Conservation (phyloP, 2,888 invertebrate genomes). For the Lasius platythorax region DNA sequence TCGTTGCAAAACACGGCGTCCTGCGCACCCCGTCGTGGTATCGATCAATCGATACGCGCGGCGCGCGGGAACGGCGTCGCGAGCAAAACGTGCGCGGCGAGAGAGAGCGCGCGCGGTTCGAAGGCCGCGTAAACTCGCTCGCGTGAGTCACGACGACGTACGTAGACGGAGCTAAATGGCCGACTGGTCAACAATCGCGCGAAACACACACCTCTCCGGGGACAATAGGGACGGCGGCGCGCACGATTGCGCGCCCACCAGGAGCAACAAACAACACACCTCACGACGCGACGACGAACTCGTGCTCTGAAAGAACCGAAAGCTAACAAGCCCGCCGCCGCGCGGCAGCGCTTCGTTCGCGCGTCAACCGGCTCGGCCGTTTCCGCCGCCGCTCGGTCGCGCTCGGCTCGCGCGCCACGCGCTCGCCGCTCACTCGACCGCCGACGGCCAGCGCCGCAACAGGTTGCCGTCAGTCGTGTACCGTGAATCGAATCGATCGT, state of each 20-base stretch:
- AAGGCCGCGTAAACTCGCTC: conserved; percentile 33
- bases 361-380: conserved; percentile 59
- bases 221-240: conserved; percentile 51
- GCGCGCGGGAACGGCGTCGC: conserved; percentile 7
- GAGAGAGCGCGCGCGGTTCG: conserved; percentile 13
- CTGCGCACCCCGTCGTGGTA: conserved; percentile 20
- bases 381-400: conserved; percentile 55
- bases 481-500: conserved; percentile 11
- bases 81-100: conserved; percentile 16
- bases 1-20: not conserved
- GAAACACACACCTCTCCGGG: conserved; percentile 43
- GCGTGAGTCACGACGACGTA: conserved; percentile 41
- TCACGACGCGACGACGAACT: conserved; percentile 50
- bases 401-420: conserved; percentile 58
- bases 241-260: conserved; percentile 49
- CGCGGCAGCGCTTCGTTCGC: conserved; percentile 47
- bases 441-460: conserved; percentile 57
- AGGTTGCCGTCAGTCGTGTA: conserved; percentile 52
- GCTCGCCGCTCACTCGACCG: conserved; percentile 49
- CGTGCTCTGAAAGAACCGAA: conserved; percentile 60
- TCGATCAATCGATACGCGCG: conserved; percentile 52
- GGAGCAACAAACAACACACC: conserved; percentile 62
- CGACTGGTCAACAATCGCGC: conserved; percentile 56
- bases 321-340: not conserved
- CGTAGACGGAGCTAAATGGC: conserved; percentile 35